Base-by-base conservation (phyloP, 2,888 invertebrate species). In the Polyploca ridens region DNA sequence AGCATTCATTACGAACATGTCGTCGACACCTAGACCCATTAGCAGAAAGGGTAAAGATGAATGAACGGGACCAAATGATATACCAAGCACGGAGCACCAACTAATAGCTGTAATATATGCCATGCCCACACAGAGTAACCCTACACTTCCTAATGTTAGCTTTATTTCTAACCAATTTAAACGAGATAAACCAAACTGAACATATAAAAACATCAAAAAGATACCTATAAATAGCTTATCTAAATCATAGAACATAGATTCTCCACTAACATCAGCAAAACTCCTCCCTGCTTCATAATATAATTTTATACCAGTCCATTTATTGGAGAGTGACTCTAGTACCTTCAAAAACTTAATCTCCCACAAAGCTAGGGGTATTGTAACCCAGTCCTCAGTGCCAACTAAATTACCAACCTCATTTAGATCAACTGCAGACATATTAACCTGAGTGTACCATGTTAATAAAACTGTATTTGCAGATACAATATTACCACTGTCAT, bases 1-100 rank as follows among this genome's bases (percentile, higher is more conserved):
- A 27, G 97, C 96, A 90, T 96, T 95, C 90, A 98, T 97, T 0
- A 98, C 97, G 87, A 98, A 97, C 95, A 97, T 97, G 81, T 98
- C 98, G 78, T 98, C 98, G 33, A 98, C 96, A 46, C 97, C 96
- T 74, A 97, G 95, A 69, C 97, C 97, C 95, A 98, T 96, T 16
- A 98, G 85, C 66, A 98, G 93, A 87, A 98, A 97, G 7, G 97
- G 97, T 68, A 98, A 88, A 14, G 97, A 96, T 11, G 97, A 96
- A 85, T 98, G 97, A 0, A 98, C 96, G 0, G 97, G 97, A 1
- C 97, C 97, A 85, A 97, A 97, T 41, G 96, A 95, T 46, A 97
- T 93, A 8, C 96, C 96, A 65, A 96, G 82, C 10, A 96, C 83
- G 1, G 97, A 96, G 79, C 97, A 97, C 80, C 97, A 85, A 63